Evolutionary conservation across 2,888 invertebrate genomes (phyloP), one percentile per base, ranked within the genome.

Genomic region (Andricus curvator): DNA sequence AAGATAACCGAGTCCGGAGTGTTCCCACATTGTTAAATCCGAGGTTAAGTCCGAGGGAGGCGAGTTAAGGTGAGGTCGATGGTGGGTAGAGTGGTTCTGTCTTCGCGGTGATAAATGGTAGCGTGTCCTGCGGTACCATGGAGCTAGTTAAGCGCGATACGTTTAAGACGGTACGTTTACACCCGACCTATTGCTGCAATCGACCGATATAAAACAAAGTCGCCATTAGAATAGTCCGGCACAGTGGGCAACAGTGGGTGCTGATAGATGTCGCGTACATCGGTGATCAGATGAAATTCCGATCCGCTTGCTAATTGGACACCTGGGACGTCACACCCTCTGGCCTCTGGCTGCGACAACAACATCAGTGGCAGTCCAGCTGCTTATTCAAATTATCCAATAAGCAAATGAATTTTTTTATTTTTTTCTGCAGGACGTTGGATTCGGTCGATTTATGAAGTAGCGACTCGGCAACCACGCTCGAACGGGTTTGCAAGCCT

Each of bases 21-120:
- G 82, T 85, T 86, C 85, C 84, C 83, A 86, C 84, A 86, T 86
- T 85, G 86, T 85, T 85, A 83, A 82, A 82, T 83, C 82, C 80
- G 78, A 80, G 77, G 77, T 85, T 85, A 82, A 82, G 81, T 83
- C 82, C 80, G 78, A 80, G 77, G 77, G 77, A 79, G 81, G 68
- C 80, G 82, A 81, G 78, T 76, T 82, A 77, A 77, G 84, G 82
- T 78, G 80, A 83, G 81, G 76, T 84, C 81, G 82, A 81, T 81
- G 78, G 80, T 74, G 77, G 78, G 62, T 79, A 81, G 83, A 85
- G 83, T 83, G 82, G 82, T 84, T 84, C 83, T 85, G 85, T 86
- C 85, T 82, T 84, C 81, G 67, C 67, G 70, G 84, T 86, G 85
- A 86, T 86, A 84, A 86, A 86, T 86, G 85, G 85, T 82, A 74